Percentiles rank a stretch among this genome's conserved stretches.
Conservation (phyloP, 2,113 vertebrate genomes). For the Plecotus auritus region DNA sequence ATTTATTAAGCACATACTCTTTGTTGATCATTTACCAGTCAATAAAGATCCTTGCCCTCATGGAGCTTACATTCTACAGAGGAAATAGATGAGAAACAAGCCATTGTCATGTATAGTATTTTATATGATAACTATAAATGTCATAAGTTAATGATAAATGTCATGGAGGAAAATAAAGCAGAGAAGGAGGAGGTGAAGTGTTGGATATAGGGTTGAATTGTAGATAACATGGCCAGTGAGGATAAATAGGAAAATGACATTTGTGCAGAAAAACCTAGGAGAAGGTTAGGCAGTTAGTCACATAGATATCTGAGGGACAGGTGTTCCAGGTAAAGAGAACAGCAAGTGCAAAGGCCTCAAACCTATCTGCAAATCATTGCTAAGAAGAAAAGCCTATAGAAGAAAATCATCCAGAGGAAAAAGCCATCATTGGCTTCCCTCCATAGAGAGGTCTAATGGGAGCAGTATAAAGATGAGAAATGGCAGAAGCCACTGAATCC, state of each 20-base stretch:
- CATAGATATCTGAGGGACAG: not conserved
- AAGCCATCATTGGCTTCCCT: not conserved
- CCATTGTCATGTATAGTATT: not conserved
- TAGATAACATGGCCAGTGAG: not conserved
- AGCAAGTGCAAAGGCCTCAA: not conserved
- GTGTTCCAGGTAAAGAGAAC: not conserved
- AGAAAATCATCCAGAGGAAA: not conserved
- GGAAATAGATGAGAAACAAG: not conserved
- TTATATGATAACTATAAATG: not conserved
- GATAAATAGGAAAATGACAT: not conserved
- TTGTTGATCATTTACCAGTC: not conserved
- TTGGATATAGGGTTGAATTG: not conserved
- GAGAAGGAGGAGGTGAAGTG: not conserved
- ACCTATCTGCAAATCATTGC: not conserved
- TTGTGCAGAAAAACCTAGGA: not conserved
- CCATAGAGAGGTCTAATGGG: not conserved
- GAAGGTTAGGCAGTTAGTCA: not conserved
- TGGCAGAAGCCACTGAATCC: not conserved
- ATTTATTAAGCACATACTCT: not conserved
- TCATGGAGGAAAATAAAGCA: not conserved
- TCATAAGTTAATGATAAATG: not conserved
- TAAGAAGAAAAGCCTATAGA: not conserved
- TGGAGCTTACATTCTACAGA: not conserved
- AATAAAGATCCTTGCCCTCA: not conserved
- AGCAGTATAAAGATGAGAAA: not conserved